Conservation (phyloP, 23 tunicate species). For the Phallusia fumigata region DNA sequence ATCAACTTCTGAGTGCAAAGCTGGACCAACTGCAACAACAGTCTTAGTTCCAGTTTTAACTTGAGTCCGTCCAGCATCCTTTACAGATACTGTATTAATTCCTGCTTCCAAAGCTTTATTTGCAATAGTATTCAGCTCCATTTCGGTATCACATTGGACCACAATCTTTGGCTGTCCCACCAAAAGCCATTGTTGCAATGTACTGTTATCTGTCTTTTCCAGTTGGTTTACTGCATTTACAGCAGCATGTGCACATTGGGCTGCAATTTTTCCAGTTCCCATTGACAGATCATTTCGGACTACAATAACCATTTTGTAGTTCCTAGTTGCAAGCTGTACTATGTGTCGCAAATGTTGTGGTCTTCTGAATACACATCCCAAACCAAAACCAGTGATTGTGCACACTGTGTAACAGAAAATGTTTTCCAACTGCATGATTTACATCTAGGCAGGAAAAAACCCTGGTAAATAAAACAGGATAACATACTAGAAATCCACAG, state of each 20-base stretch:
- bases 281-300: slow-evolving; percentile 75
- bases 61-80: slow-evolving; percentile 76
- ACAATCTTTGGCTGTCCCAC: slow-evolving; percentile 78
- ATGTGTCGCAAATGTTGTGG: not conserved
- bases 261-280: slow-evolving; percentile 82
- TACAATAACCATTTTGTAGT: slow-evolving; percentile 54
- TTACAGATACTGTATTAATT: slow-evolving; percentile 32
- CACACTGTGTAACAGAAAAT: not conserved
- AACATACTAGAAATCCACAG: too few species aligned
- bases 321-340: not conserved
- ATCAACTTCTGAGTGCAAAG: slow-evolving; percentile 24
- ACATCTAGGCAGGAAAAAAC: not conserved
- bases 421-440: not conserved
- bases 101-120: slow-evolving; percentile 28
- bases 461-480: not conserved
- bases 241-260: slow-evolving; percentile 92
- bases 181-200: slow-evolving; percentile 37
- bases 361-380: not conserved
- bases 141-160: slow-evolving; percentile 40
- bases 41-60: slow-evolving; percentile 63
- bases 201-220: not conserved
- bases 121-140: slow-evolving; percentile 30
- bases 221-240: slow-evolving; percentile 37
- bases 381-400: not conserved
- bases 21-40: slow-evolving; percentile 83